Conservation (phyloP, 23 tunicate genomes). For the Ciona savignyi region DNA sequence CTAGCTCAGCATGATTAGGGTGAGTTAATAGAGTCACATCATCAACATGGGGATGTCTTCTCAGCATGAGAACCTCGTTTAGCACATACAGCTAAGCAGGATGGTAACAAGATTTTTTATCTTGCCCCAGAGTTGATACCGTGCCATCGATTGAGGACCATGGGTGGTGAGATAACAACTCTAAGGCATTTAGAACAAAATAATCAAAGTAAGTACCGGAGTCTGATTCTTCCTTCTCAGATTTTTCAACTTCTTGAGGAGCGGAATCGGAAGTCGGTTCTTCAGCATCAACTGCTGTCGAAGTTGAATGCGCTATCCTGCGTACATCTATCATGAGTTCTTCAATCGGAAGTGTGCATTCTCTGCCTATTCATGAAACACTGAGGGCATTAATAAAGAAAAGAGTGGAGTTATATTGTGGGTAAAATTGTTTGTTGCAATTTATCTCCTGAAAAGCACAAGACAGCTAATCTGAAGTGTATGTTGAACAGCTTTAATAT, state of each 20-base stretch:
- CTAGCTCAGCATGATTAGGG: too few species aligned
- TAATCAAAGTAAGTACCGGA: too few species aligned
- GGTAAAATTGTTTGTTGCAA: too few species aligned
- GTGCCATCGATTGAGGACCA: too few species aligned
- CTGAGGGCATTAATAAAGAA: too few species aligned
- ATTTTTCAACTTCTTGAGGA: not conserved
- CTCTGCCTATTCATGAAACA: conserved; percentile 59
- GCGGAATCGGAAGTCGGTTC: not conserved
- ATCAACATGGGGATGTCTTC: too few species aligned
- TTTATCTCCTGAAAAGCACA: not conserved
- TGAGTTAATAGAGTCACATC: too few species aligned
- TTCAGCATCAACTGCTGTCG: not conserved
- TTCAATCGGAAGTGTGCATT: conserved; percentile 77
- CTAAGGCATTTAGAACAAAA: too few species aligned
- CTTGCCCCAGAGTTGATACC: conserved; percentile 23
- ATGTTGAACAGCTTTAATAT: conserved; percentile 7
- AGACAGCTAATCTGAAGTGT: not conserved
- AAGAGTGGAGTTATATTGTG: too few species aligned
- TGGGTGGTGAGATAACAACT: too few species aligned
- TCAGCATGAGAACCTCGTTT: conserved; percentile 37
- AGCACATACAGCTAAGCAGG: not conserved
- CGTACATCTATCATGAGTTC: conserved; percentile 68
- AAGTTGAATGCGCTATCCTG: conserved; percentile 26
- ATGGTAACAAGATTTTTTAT: conserved; percentile 34
- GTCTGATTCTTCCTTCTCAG: conserved; percentile 1